A percentile compares a stretch with the other conserved stretches of the same genome.
These are phyloP conservation scores for Ophion obscuratus DNA, from an alignment of 2,888 invertebrate species.

Conservation along the genomic window DNA sequence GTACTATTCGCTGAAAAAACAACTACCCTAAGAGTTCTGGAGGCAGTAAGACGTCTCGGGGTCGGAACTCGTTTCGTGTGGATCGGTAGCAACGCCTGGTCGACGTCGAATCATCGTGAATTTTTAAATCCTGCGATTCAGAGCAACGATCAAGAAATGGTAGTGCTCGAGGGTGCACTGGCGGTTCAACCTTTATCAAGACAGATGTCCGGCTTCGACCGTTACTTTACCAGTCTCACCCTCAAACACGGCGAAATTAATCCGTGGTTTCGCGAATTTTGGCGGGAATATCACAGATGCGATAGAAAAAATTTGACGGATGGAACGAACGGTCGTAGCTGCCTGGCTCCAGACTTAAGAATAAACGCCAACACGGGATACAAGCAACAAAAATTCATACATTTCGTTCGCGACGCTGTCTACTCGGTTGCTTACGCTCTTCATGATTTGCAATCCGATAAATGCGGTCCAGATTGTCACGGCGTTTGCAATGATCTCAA, in stretches of 20 bases:
- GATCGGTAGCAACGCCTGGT: conserved; percentile 86
- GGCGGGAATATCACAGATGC: conserved; percentile 83
- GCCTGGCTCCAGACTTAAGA: conserved; percentile 67
- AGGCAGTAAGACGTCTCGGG: conserved; percentile 81
- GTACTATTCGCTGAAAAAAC: conserved; percentile 85
- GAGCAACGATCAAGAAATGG: conserved; percentile 75
- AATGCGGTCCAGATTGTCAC: conserved; percentile 78
- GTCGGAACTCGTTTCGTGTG: conserved; percentile 83
- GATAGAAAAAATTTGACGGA: conserved; percentile 28
- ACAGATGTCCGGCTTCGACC: conserved; percentile 84
- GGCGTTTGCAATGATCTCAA: conserved; percentile 83
- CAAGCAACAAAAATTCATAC: conserved; percentile 84
- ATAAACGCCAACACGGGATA: conserved; percentile 75
- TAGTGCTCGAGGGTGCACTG: conserved; percentile 85
- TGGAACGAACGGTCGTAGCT: conserved; percentile 36
- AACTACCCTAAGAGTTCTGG: conserved; percentile 83
- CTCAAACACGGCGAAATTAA: conserved; percentile 80
- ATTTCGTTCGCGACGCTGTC: conserved; percentile 86
- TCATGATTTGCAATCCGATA: conserved; percentile 82
- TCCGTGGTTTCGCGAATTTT: conserved; percentile 86
- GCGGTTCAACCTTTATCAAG: conserved; percentile 85
- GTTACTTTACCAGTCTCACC: conserved; percentile 83
- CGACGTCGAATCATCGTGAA: conserved; percentile 76
- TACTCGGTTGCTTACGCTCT: conserved; percentile 85
- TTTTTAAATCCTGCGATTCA: conserved; percentile 67